Base-by-base conservation (phyloP, 2,797 vertebrate genomes). In the Propithecus deckenii region DNA sequence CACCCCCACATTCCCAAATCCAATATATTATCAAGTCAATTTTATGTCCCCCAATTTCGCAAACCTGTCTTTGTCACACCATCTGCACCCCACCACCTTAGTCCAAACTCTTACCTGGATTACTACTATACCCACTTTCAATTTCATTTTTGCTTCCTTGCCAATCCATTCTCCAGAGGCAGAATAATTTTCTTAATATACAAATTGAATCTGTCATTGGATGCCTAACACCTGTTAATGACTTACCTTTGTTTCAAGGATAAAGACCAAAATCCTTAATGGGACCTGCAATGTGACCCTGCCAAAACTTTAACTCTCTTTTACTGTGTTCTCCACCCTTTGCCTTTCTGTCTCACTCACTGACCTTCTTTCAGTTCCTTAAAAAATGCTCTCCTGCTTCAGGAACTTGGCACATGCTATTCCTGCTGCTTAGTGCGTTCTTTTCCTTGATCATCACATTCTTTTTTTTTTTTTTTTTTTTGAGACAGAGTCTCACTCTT, bases 181-280 rank as follows among this genome's bases (percentile, higher is more conserved):
- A 76, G 28, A 65, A 18, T 17, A 35, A 65, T 65, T 89, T 89
- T 71, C 50, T 95, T 65, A 72, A 86, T 23, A 78, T n/a, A 52
- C 38, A 90, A 71, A 80, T 41, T 55, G 14, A 84, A 46, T 65
- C 57, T 79, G 28, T 92, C 69, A 80, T 25, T 57, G 13, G 72
- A 88, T 88, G 10, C 20, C 22, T 71, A 71, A 71, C 15, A 71
- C 15, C 4, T 75, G 46, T 57, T 55, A 88, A 78, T 50, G 32
- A 48, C n/a, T 84, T 95, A 59, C 11, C 32, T 93, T 81, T 71
- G 30, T 92, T 95, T 75, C 52, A 84, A 90, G 7, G 10, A 85
- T 65, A 59, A 96, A 91, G 50, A 59, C 25, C 12, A 75, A 86
- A 89, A 46, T 14, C 38, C 35, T 69, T 52, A 78, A 67, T 74